phyloP scores from a whole-genome alignment of 2,797 vertebrate genomes.

The Chaunax sp. region DNA sequence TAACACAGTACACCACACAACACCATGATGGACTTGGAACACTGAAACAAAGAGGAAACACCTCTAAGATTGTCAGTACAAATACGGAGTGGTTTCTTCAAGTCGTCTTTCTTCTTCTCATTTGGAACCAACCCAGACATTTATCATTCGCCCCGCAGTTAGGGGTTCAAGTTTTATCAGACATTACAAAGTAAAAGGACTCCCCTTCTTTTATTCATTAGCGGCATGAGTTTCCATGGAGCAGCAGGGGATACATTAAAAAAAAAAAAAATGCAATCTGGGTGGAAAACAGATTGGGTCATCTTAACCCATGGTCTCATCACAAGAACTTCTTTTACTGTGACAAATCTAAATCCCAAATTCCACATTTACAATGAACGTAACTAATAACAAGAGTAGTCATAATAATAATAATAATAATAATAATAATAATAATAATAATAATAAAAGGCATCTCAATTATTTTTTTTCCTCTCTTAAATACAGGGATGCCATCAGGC shows the following conservation, averaged over 20 bases:
- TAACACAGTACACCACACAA: conserved; percentile 30
- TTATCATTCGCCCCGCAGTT: conserved; percentile 1
- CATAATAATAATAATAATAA: conserved; percentile 68
- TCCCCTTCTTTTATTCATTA: conserved; percentile 75
- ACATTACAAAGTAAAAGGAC: conserved; percentile 39
- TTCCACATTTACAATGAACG: conserved; percentile 69
- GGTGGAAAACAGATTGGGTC: conserved; percentile 59
- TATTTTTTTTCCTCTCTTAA: conserved; percentile 57
- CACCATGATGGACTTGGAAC: conserved; percentile 14
- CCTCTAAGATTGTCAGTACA: conserved; percentile 67
- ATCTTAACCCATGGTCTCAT: conserved; percentile 60
- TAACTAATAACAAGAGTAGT: conserved; percentile 67
- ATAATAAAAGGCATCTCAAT: conserved; percentile 81
- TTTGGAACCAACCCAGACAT: conserved; percentile 39
- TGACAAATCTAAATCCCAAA: conserved; percentile 58
- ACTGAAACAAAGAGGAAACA: conserved; percentile 41
- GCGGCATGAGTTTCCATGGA: conserved; percentile 61
- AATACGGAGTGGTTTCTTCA: conserved; percentile 45
- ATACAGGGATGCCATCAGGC: conserved; percentile 73
- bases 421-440: too few species aligned
- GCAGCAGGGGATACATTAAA: conserved; percentile 66
- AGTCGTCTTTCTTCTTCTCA: conserved; percentile 6
- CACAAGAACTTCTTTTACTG: conserved; percentile 45
- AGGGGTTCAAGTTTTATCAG: conserved; percentile 76
- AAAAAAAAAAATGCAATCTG: conserved; percentile 53